These are phyloP conservation scores for Archaeoteleia sp. DNA, from an alignment of 2,888 invertebrate species.

Conservation along the genomic window DNA sequence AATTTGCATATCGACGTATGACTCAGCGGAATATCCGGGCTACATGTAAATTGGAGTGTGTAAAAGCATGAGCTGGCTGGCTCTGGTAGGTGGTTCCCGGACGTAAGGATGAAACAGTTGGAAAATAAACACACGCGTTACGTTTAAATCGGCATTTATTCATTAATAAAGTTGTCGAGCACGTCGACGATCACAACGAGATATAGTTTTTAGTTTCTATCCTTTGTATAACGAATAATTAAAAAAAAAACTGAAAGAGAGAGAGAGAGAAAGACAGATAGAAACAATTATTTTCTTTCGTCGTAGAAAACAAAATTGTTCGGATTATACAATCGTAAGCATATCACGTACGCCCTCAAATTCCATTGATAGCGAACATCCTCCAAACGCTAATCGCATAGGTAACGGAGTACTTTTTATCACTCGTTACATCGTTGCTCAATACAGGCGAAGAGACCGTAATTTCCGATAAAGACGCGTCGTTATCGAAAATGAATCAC, in stretches of 20 bases:
- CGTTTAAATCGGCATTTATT: slow-evolving; percentile 47
- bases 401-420: slow-evolving; percentile 18
- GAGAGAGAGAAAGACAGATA: slow-evolving; percentile 33
- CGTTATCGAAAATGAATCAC: slow-evolving; percentile 47
- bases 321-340: slow-evolving; percentile 37
- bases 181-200: slow-evolving; percentile 56
- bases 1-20: slow-evolving; percentile 41
- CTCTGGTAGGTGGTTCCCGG: too few relatives aligned
- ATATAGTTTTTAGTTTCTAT: slow-evolving; percentile 53
- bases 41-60: slow-evolving; percentile 25
- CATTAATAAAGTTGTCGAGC: slow-evolving; percentile 52
- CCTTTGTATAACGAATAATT: slow-evolving; percentile 52
- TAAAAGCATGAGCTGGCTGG: slow-evolving; percentile 18
- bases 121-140: slow-evolving; percentile 23
- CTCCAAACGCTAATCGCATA: slow-evolving; percentile 28
- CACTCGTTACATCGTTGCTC: slow-evolving; percentile 23
- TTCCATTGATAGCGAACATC: slow-evolving; percentile 34
- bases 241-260: slow-evolving; percentile 28
- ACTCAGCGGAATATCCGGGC: slow-evolving; percentile 25
- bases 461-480: slow-evolving; percentile 36
- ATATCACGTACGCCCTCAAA: slow-evolving; percentile 33
- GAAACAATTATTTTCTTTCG: slow-evolving; percentile 21
- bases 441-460: slow-evolving; percentile 9
- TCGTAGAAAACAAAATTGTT: slow-evolving; percentile 35
- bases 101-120: slow-evolving; percentile 13